These are phyloP conservation scores for Lasioglossum zephyrum DNA, from an alignment of 2,888 invertebrate species.

Conservation along the genomic window DNA sequence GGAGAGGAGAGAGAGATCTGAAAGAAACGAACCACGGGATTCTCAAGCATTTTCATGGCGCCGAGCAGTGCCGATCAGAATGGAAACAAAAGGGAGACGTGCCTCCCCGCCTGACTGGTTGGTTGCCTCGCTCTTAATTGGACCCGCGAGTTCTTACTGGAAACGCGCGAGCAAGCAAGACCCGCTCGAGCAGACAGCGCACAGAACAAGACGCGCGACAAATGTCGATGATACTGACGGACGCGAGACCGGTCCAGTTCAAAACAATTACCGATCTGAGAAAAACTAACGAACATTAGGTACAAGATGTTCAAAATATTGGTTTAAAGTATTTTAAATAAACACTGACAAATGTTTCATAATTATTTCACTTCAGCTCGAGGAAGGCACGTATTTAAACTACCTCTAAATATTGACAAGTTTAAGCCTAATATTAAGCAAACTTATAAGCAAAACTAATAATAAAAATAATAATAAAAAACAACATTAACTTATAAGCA, in stretches of 20 bases:
- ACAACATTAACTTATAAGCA: too few species aligned
- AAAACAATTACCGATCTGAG: background rate
- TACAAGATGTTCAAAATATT: background rate
- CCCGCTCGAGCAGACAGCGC: background rate
- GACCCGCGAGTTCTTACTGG: constrained; percentile 54
- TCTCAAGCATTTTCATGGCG: constrained; percentile 68
- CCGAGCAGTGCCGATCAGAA: constrained; percentile 63
- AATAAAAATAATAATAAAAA: too few species aligned
- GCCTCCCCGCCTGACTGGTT: constrained; percentile 24
- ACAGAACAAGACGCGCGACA: constrained; percentile 33
- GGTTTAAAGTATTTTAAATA: too few species aligned
- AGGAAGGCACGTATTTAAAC: too few species aligned
- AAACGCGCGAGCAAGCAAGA: constrained; percentile 21
- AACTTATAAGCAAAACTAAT: too few species aligned
- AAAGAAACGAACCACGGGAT: constrained; percentile 34
- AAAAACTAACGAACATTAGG: background rate
- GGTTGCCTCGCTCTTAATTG: constrained; percentile 59
- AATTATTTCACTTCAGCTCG: too few species aligned
- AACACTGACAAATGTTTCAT: too few species aligned
- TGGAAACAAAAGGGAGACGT: constrained; percentile 60
- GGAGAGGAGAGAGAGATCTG: background rate
- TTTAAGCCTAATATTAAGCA: too few species aligned
- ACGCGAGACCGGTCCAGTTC: background rate
- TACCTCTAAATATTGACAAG: too few species aligned
- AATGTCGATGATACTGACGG: constrained; percentile 53